phyloP scores from a whole-genome alignment of 2,888 invertebrate species.

The Drosophila neonasuta region DNA sequence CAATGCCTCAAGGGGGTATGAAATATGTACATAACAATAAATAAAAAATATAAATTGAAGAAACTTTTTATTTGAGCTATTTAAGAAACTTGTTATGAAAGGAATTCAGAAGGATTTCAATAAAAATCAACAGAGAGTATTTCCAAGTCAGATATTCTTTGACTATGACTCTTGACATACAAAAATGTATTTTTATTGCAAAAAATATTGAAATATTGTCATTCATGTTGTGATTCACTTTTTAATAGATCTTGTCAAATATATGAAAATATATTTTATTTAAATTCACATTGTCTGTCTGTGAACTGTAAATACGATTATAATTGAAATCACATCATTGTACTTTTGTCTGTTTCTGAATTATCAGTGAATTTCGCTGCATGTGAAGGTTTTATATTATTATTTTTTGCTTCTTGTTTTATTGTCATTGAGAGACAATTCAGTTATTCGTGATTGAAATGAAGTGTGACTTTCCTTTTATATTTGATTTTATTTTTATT shows the following conservation, averaged over 20 bases:
- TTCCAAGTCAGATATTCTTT: not conserved
- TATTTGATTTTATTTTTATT: conserved; percentile 47
- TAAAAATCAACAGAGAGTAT: not conserved
- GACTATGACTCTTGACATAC: conserved; percentile 6
- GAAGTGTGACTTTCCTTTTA: conserved; percentile 40
- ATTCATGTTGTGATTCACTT: conserved; percentile 20
- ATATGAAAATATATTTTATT: not conserved
- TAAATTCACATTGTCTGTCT: not conserved
- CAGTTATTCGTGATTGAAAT: conserved; percentile 43
- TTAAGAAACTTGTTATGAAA: not conserved
- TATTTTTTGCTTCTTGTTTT: conserved; percentile 45
- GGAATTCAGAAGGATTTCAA: not conserved
- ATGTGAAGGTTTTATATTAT: conserved; percentile 44
- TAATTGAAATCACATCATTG: conserved; percentile 1
- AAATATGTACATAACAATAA: not conserved
- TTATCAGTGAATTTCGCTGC: not conserved
- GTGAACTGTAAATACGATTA: not conserved
- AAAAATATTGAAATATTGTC: conserved; percentile 29
- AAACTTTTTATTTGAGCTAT: not conserved
- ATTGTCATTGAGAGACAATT: conserved; percentile 31
- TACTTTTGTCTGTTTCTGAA: not conserved
- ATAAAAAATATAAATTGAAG: not conserved
- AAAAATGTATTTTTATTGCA: conserved; percentile 11
- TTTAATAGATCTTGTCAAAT: not conserved
- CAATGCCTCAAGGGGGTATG: not conserved